A percentile compares a stretch with the other conserved stretches of the same genome.
Conservation (phyloP, 2,888 invertebrate species). For the Pardosa pseudoannulata region DNA sequence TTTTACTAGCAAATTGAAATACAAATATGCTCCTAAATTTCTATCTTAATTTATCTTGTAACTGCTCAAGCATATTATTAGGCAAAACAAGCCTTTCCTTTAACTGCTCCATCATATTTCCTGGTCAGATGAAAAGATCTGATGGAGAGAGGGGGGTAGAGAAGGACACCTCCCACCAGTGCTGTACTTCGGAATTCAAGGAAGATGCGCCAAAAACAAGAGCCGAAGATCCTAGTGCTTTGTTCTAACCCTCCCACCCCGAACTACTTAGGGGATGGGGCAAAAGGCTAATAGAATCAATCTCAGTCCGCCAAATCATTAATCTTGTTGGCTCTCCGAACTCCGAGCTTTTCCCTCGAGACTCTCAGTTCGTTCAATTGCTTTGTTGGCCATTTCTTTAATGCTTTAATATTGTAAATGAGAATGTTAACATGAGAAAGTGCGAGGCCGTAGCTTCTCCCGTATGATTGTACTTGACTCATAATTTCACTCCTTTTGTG, state of each 20-base stretch:
- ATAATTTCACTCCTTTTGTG: background rate
- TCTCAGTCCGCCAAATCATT: constrained; percentile 39
- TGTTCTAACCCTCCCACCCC: constrained; percentile 15
- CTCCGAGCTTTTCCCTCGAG: background rate
- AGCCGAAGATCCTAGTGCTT: background rate
- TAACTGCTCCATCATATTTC: background rate
- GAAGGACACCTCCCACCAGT: no score
- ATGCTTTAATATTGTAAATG: constrained; percentile 10
- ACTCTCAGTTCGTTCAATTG: background rate
- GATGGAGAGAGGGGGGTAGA: background rate
- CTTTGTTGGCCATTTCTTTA: background rate
- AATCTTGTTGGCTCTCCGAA: constrained; percentile 32
- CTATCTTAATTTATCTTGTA: no score
- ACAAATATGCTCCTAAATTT: no score
- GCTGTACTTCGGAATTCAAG: background rate
- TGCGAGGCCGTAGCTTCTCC: background rate
- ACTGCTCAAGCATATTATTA: no score
- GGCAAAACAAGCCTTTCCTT: no score
- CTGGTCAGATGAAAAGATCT: background rate
- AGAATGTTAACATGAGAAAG: constrained; percentile 5
- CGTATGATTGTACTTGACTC: background rate
- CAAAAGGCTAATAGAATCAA: constrained; percentile 57
- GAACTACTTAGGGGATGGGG: background rate
- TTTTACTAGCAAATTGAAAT: no score
- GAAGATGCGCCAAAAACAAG: background rate